Evolutionary conservation across 2,797 vertebrate species (phyloP).

Genomic region (Amphiprion clarkii): DNA sequence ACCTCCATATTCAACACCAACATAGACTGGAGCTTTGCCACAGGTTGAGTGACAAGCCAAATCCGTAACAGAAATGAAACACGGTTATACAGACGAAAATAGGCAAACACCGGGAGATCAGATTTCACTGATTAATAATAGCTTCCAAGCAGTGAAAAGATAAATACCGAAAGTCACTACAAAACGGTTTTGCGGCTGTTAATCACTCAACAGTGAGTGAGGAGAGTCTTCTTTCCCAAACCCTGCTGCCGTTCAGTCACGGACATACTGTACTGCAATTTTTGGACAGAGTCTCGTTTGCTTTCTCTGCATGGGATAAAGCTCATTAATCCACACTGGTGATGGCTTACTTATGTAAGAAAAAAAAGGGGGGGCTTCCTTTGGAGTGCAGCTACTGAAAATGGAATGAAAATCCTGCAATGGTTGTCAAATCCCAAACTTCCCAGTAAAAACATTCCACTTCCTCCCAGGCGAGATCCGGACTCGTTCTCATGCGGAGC

Average conservation of each 20-base stretch:
- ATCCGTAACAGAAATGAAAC: slow-evolving; percentile 35
- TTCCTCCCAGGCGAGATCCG: slow-evolving; percentile 75
- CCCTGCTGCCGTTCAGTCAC: slow-evolving; percentile 20
- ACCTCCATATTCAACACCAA: slow-evolving; percentile 39
- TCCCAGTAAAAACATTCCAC: slow-evolving; percentile 82
- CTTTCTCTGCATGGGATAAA: slow-evolving; percentile 61
- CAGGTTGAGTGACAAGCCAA: slow-evolving; percentile 55
- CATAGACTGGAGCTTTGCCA: slow-evolving; percentile 7
- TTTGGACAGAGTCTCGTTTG: slow-evolving; percentile 53
- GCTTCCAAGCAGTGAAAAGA: slow-evolving; percentile 26
- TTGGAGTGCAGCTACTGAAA: slow-evolving; percentile 69
- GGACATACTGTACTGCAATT: slow-evolving; percentile 49
- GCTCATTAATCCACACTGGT: slow-evolving; percentile 72
- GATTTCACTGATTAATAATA: slow-evolving; percentile 20
- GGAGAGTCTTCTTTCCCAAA: slow-evolving; percentile 28
- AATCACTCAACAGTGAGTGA: slow-evolving; percentile 25
- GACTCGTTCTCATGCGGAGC: slow-evolving; percentile 68
- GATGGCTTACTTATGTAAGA: slow-evolving; percentile 69
- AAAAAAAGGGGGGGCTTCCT: slow-evolving; percentile 60
- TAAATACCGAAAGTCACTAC: slow-evolving; percentile 27
- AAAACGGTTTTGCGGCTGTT: slow-evolving; percentile 3
- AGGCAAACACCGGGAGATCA: slow-evolving; percentile 24
- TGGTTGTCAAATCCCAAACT: slow-evolving; percentile 78
- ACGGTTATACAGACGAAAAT: not conserved
- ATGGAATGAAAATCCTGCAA: slow-evolving; percentile 78